Conservation (phyloP, 2,888 invertebrate genomes). For the Halictus quadricinctus region DNA sequence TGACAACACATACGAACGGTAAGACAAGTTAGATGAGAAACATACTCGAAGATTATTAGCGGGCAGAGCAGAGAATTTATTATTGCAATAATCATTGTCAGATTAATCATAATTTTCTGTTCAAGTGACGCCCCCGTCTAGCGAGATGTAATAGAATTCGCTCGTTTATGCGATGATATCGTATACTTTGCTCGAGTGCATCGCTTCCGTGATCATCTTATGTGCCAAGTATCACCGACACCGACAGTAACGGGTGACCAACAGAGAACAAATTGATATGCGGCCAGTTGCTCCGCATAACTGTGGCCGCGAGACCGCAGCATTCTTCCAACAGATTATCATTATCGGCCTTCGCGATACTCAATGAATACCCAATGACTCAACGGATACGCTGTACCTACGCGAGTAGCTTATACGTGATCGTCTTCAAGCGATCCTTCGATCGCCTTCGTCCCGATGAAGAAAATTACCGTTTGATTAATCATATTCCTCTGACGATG, state of each 20-base stretch:
- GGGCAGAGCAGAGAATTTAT: background rate
- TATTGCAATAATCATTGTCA: background rate
- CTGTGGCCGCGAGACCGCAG: constrained; percentile 61
- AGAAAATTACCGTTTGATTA: constrained; percentile 35
- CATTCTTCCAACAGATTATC: constrained; percentile 67
- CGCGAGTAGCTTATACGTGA: constrained; percentile 35
- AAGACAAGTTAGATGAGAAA: background rate
- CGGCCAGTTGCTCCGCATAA: constrained; percentile 63
- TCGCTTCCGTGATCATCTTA: constrained; percentile 53
- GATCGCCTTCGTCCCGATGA: constrained; percentile 14
- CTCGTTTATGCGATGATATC: constrained; percentile 3
- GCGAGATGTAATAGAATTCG: background rate
- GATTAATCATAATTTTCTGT: background rate
- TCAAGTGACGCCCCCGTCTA: background rate
- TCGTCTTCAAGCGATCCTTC: constrained; percentile 32
- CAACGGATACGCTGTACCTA: constrained; percentile 35
- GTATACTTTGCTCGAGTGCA: constrained; percentile 22
- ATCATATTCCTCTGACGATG: background rate
- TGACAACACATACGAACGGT: too few species aligned
- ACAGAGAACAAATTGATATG: constrained; percentile 62
- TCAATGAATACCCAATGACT: constrained; percentile 68
- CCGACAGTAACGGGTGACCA: constrained; percentile 50
- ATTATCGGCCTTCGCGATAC: constrained; percentile 66
- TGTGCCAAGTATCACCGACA: constrained; percentile 45
- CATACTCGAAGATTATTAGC: background rate